A percentile compares a stretch with the other conserved stretches of the same genome.
phyloP scores from a whole-genome alignment of 2,888 invertebrate species.

The Scaptomyza polygonia region DNA sequence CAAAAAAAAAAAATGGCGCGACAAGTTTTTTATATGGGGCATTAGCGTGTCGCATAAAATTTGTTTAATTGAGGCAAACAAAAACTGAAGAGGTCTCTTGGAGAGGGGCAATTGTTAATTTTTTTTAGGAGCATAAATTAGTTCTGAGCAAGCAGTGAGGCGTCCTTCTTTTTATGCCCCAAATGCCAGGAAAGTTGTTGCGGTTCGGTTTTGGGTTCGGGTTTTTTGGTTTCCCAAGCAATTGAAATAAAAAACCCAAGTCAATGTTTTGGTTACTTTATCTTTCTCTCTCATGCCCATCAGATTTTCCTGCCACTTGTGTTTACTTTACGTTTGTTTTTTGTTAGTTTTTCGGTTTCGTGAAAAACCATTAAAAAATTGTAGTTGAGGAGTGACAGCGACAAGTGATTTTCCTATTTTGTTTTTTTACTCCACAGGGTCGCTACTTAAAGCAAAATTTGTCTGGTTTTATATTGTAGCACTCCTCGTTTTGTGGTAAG shows the following conservation, averaged over 20 bases:
- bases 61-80: constrained; percentile 46
- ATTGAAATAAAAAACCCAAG: constrained; percentile 8
- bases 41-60: constrained; percentile 45
- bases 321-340: constrained; percentile 38
- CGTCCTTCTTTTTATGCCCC: neutral
- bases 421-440: constrained; percentile 7
- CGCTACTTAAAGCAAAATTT: constrained; percentile 30
- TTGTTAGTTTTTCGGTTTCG: constrained; percentile 21
- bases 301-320: constrained; percentile 52
- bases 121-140: constrained; percentile 54
- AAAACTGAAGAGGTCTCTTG: neutral
- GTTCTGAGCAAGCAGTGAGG: neutral
- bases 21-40: constrained; percentile 19
- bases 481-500: constrained; percentile 22
- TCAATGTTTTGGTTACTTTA: constrained; percentile 4
- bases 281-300: neutral
- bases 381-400: constrained; percentile 60
- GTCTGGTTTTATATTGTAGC: constrained; percentile 31
- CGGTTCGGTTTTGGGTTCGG: constrained; percentile 42
- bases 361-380: constrained; percentile 53
- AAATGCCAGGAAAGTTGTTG: constrained; percentile 22
- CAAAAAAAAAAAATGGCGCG: constrained; percentile 1
- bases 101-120: constrained; percentile 18
- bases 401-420: constrained; percentile 66
- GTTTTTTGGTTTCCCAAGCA: constrained; percentile 25